phyloP scores from a whole-genome alignment of 2,113 vertebrate species.

The Cololabis saira region DNA sequence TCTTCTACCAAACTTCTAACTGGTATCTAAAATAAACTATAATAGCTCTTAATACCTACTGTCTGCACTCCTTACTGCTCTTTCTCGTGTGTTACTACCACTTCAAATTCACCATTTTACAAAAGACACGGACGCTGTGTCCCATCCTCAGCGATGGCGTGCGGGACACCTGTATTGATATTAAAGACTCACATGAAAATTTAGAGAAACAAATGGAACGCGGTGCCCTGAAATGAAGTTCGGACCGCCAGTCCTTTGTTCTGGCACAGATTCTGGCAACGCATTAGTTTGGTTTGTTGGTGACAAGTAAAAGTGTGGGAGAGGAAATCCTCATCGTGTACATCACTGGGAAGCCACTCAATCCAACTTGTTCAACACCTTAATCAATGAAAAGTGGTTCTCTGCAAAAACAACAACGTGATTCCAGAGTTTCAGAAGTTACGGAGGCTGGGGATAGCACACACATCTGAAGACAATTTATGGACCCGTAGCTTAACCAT shows the following conservation, averaged over 20 bases:
- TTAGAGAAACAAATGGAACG: conserved; percentile 1
- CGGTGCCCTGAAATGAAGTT: not conserved
- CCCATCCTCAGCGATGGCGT: conserved; percentile 5
- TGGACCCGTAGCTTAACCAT: conserved; percentile 18
- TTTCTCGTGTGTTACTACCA: conserved; percentile 6
- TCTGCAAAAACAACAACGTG: not conserved
- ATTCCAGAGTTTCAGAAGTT: conserved; percentile 20
- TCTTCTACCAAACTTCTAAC: not conserved
- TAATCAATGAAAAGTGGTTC: not conserved
- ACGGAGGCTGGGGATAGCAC: conserved; percentile 1
- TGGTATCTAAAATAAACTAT: conserved; percentile 1
- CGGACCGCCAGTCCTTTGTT: not conserved
- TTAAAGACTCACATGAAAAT: no score
- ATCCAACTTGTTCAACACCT: conserved; percentile 1
- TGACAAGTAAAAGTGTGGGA: not conserved
- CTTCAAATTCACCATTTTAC: not conserved
- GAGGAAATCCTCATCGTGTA: not conserved
- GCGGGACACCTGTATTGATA: not conserved
- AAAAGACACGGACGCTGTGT: not conserved
- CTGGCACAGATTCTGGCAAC: not conserved
- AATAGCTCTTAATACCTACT: not conserved
- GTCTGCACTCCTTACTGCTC: not conserved
- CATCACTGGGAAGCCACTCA: conserved; percentile 13
- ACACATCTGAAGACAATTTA: not conserved
- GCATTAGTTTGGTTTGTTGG: conserved; percentile 2